Evolutionary conservation across 2,888 invertebrate genomes (phyloP).

Genomic region (Candidula unifasciata): DNA sequence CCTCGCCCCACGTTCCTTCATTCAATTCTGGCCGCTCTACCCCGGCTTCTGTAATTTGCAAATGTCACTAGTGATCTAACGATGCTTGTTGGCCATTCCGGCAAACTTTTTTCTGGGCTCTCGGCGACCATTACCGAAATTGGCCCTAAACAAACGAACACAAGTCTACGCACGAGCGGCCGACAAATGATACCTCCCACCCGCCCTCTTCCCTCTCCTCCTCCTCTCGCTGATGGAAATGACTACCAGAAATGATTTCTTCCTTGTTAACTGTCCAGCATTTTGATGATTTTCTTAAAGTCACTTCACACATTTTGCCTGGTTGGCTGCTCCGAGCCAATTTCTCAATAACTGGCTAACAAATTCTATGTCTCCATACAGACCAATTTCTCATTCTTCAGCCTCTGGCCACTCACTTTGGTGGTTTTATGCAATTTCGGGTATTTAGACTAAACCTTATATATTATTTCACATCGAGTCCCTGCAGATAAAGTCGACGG

Average conservation of each 20-base stretch:
- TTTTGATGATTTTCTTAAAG: constrained; percentile 31
- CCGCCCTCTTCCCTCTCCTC: background rate
- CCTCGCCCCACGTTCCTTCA: constrained; percentile 33
- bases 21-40: constrained; percentile 25
- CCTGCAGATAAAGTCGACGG: background rate
- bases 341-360: background rate
- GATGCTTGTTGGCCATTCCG: constrained; percentile 45
- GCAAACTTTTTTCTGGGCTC: constrained; percentile 36
- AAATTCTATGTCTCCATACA: background rate
- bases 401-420: background rate
- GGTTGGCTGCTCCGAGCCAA: background rate
- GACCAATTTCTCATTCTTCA: background rate
- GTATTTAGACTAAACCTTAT: background rate
- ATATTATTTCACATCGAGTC: background rate
- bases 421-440: too few relatives aligned
- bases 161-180: constrained; percentile 23
- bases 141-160: constrained; percentile 45
- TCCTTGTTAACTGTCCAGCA: background rate
- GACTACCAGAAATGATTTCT: constrained; percentile 39
- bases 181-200: constrained; percentile 44
- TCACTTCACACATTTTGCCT: constrained; percentile 4
- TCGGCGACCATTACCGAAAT: constrained; percentile 47
- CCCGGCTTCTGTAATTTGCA: constrained; percentile 36
- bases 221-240: constrained; percentile 21
- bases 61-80: constrained; percentile 47